Conservation (phyloP, 1,140 invertebrate genomes). For the Hermetia illucens region DNA sequence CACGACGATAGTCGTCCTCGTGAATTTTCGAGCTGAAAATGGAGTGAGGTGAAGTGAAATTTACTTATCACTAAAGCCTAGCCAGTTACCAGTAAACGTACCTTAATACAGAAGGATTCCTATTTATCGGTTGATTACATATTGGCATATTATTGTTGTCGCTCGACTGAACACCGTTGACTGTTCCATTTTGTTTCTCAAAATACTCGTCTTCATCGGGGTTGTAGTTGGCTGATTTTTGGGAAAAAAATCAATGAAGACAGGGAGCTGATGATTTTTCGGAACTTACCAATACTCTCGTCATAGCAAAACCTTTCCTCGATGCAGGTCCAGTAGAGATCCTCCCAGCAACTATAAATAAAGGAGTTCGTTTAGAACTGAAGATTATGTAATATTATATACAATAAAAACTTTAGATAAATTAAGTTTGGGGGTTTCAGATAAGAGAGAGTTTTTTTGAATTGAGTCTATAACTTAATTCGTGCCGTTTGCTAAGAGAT, state of each 20-base stretch:
- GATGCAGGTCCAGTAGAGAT: constrained; percentile 42
- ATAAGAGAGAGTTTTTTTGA: too few species aligned
- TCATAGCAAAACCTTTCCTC: constrained; percentile 44
- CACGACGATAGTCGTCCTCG: constrained; percentile 27
- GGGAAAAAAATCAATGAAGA: too few species aligned
- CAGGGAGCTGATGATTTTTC: not conserved
- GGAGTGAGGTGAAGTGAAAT: not conserved
- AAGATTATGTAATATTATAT: too few species aligned
- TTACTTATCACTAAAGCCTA: constrained; percentile 5
- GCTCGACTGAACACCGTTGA: constrained; percentile 16
- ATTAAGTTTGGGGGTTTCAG: too few species aligned
- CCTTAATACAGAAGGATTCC: constrained; percentile 15
- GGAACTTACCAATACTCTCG: constrained; percentile 38
- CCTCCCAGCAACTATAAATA: constrained; percentile 38
- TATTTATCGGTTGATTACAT: constrained; percentile 21
- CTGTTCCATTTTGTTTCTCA: constrained; percentile 20
- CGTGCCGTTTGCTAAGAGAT: too few species aligned
- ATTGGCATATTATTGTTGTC: constrained; percentile 29
- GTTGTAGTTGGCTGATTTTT: constrained; percentile 30
- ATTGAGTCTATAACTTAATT: too few species aligned
- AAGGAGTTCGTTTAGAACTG: too few species aligned
- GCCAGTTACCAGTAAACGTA: constrained; percentile 5
- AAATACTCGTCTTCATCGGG: constrained; percentile 29
- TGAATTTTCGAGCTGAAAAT: constrained; percentile 23
- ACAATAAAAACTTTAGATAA: too few species aligned